A percentile compares a stretch with the other conserved stretches of the same genome.
phyloP scores from a whole-genome alignment of 2,113 vertebrate species.

The Eubucco bourcierii region DNA sequence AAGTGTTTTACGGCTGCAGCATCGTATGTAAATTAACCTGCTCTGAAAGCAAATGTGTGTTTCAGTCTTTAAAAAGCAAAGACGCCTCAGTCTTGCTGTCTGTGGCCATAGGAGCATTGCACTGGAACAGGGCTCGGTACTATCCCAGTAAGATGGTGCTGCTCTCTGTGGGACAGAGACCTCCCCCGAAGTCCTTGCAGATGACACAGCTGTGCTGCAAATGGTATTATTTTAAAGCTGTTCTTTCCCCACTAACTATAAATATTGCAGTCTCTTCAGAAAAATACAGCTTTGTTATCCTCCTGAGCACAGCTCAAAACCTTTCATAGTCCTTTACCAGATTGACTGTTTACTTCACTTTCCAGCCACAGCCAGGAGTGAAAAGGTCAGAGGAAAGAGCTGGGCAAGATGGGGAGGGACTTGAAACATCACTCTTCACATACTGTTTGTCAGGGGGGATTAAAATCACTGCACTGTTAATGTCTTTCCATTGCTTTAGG shows the following conservation, averaged over 20 bases:
- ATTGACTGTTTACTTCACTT: neutral
- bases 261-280: neutral
- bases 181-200: rapidly evolving
- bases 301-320: neutral
- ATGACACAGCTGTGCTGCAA: neutral
- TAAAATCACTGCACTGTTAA: neutral
- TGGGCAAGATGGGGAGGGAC: neutral
- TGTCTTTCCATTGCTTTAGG: neutral
- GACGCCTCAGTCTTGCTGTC: neutral
- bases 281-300: neutral
- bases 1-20: neutral
- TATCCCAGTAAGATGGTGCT: neutral
- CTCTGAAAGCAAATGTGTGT: neutral
- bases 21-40: neutral
- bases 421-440: neutral
- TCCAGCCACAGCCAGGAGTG: neutral
- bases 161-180: neutral
- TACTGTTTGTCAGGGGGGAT: neutral
- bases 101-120: neutral
- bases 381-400: slow-evolving; percentile 2
- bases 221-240: neutral
- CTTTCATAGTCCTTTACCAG: neutral
- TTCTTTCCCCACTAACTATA: neutral
- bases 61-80: neutral
- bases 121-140: neutral